Evolutionary conservation across 2,888 invertebrate genomes (phyloP), one percentile per base, ranked within the genome.

Genomic region (Leptinotarsa rubiginosa): DNA sequence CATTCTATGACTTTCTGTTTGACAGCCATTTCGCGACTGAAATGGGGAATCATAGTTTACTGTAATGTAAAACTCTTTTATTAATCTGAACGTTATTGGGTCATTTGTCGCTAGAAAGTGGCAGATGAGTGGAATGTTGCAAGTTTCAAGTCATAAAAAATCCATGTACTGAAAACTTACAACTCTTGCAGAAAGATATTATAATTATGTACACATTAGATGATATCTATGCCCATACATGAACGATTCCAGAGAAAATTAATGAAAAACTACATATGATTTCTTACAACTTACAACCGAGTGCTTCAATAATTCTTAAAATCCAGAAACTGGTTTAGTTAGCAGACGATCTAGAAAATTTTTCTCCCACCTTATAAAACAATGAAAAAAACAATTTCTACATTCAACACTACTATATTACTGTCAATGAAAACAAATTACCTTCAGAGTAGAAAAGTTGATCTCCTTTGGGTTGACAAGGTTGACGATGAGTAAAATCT

Each of bases 1-100:
- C 88, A 88, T 72, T 90, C 90, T 56, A 90, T 83, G 74, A 90
- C 88, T 81, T 90, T 91, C 81, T 91, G 91, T 83, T 91, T 91
- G 3, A 91, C 91, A 59, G 91, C 91, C 91, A 91, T 91, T 72
- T 74, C 72, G 71, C 67, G 47, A 47, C 73, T 71, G 47, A 70
- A 76, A 73, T 56, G 56, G 20, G 56, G 22, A 56, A 56, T 22
- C 56, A 56, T 56, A 20, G 22, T 56, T 56, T 22, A 22, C 56
- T 56, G 56, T 22, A 56, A 56, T 25, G 56, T 56, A 56, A 56
- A 56, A 15, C 5, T 50, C 0, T n/a, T 50, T 50, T 50, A 4
- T 16, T 50, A n/a, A 50, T 50, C 0, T 50, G 50, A 41, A 41
- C 10, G 41, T 41, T n/a, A 7, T 18, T n/a, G n/a, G 0, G 18